Conservation (phyloP, 1,140 invertebrate genomes). For the Zaprionus gabonicus region DNA sequence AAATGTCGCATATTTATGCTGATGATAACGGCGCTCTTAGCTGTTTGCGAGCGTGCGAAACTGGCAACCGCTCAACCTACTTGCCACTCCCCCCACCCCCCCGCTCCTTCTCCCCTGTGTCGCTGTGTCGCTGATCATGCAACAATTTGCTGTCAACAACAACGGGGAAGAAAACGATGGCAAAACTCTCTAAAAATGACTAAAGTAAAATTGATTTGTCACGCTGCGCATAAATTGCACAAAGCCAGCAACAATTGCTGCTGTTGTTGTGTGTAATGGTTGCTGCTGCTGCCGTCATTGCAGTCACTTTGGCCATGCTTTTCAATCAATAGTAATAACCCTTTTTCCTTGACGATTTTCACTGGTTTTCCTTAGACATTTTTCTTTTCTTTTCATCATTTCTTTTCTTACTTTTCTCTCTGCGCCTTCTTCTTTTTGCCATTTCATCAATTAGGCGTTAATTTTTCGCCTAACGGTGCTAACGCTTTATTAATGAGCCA, state of each 20-base stretch:
- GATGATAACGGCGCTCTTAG: slow-evolving; percentile 58
- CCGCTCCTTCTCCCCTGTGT: background rate
- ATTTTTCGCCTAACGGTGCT: slow-evolving; percentile 75
- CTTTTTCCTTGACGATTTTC: slow-evolving; percentile 14
- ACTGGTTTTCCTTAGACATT: background rate
- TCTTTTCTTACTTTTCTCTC: slow-evolving; percentile 6
- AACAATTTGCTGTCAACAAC: slow-evolving; percentile 52
- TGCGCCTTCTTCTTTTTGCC: slow-evolving; percentile 49
- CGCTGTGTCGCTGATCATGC: slow-evolving; percentile 15
- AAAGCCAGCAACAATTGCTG: slow-evolving; percentile 55
- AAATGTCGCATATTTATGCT: slow-evolving; percentile 62
- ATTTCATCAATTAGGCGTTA: slow-evolving; percentile 81
- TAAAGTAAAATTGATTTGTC: slow-evolving; percentile 82
- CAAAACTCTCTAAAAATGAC: slow-evolving; percentile 52
- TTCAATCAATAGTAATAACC: slow-evolving; percentile 55
- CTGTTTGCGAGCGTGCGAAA: slow-evolving; percentile 68
- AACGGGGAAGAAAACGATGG: slow-evolving; percentile 29
- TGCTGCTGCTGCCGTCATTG: slow-evolving; percentile 46
- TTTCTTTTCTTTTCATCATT: background rate
- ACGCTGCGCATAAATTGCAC: slow-evolving; percentile 83
- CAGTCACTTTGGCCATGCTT: slow-evolving; percentile 57
- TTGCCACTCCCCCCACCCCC: slow-evolving; percentile 16
- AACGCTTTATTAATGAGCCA: slow-evolving; percentile 74
- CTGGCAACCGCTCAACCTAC: slow-evolving; percentile 10
- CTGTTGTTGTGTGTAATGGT: slow-evolving; percentile 12